Evolutionary conservation across 2,888 invertebrate genomes (phyloP).

Genomic region (Drosophila siamana): DNA sequence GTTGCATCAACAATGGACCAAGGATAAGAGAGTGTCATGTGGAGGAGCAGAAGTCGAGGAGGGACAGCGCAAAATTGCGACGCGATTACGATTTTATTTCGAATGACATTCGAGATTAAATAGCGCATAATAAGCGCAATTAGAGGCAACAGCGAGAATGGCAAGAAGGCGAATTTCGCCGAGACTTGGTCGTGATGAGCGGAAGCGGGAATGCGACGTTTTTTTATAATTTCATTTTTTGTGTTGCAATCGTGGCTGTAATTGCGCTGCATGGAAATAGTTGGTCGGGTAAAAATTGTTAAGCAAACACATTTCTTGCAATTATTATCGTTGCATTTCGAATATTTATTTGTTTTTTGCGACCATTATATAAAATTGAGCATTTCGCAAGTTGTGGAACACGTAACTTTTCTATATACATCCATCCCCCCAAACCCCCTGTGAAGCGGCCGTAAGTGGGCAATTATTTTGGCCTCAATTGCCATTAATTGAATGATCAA

Average conservation of each 20-base stretch:
- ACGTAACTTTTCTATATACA: too few relatives aligned
- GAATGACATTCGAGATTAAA: constrained; percentile 49
- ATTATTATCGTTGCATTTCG: too few relatives aligned
- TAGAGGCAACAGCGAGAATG: constrained; percentile 23
- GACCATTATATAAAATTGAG: too few relatives aligned
- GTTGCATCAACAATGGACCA: constrained; percentile 17
- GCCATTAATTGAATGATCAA: not conserved
- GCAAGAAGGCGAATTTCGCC: not conserved
- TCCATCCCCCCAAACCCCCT: too few relatives aligned
- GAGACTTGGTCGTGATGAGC: not conserved
- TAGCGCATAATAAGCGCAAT: constrained; percentile 54
- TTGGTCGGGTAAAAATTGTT: too few relatives aligned
- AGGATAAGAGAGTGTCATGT: not conserved
- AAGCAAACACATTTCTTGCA: too few relatives aligned
- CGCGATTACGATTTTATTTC: constrained; percentile 56
- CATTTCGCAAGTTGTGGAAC: too few relatives aligned
- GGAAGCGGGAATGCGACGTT: not conserved
- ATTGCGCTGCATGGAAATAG: too few relatives aligned
- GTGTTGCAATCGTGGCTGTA: too few relatives aligned
- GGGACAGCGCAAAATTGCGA: constrained; percentile 41
- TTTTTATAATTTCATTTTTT: too few relatives aligned
- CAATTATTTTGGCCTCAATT: not conserved
- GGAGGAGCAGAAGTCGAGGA: too few relatives aligned
- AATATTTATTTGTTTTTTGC: too few relatives aligned
- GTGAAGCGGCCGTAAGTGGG: not conserved